Evolutionary conservation across 2,113 vertebrate genomes (phyloP).

Genomic region (Oreochromis spilurus): DNA sequence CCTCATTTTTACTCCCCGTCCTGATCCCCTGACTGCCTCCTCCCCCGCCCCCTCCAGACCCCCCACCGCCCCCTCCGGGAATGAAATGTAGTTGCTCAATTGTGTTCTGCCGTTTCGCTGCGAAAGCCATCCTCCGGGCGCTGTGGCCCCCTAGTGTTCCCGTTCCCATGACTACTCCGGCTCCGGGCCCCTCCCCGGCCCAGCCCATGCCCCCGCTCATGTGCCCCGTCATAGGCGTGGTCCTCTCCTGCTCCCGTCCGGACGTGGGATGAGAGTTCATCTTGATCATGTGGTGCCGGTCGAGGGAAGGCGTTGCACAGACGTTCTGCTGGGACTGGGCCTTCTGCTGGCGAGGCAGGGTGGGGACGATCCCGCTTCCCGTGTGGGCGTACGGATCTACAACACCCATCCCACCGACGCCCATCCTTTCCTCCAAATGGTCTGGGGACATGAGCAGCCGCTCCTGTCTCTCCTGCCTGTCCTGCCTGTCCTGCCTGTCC

Average conservation of each 20-base stretch:
- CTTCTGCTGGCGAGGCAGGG: slow-evolving; percentile 80
- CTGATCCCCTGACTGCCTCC: slow-evolving; percentile 76
- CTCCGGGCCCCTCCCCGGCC: slow-evolving; percentile 64
- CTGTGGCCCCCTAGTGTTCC: slow-evolving; percentile 79
- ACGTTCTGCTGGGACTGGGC: slow-evolving; percentile 84
- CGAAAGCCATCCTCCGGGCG: slow-evolving; percentile 82
- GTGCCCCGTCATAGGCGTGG: slow-evolving; percentile 59
- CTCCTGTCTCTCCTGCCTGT: slow-evolving; percentile 46
- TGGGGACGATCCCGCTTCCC: slow-evolving; percentile 64
- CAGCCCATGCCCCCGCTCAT: slow-evolving; percentile 73
- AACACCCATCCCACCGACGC: slow-evolving; percentile 51
- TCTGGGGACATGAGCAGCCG: slow-evolving; percentile 84
- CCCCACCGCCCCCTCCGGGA: slow-evolving; percentile 77
- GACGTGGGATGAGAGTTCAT: slow-evolving; percentile 85
- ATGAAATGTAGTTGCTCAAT: slow-evolving; percentile 91
- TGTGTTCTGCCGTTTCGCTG: slow-evolving; percentile 84
- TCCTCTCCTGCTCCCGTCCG: slow-evolving; percentile 75
- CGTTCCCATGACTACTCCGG: slow-evolving; percentile 78
- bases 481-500: slow-evolving; percentile 37
- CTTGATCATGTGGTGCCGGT: slow-evolving; percentile 84
- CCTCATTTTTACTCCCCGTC: slow-evolving; percentile 87
- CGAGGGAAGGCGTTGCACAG: slow-evolving; percentile 78
- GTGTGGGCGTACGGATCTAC: slow-evolving; percentile 66
- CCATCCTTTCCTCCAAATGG: slow-evolving; percentile 77
- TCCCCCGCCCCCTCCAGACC: slow-evolving; percentile 64